Percentiles rank a stretch among this genome's conserved stretches.
These are phyloP conservation scores for Crossaster papposus DNA, from an alignment of 53 echinoderm and acorn worm genomes.

Conservation along the genomic window DNA sequence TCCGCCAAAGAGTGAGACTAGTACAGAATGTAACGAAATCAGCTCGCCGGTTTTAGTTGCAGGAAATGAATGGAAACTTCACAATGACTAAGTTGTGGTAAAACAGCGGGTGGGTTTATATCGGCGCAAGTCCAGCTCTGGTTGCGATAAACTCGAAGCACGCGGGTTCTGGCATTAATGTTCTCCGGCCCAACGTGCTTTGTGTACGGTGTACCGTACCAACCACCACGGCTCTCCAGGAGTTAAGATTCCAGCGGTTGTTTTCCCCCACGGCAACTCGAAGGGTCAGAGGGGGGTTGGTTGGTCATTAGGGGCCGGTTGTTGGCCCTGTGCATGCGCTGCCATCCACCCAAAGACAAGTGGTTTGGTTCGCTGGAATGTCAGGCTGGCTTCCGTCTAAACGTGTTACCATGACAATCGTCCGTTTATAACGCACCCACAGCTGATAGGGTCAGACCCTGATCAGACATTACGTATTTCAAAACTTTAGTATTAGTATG, in stretches of 20 bases:
- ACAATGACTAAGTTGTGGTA: constrained; percentile 30
- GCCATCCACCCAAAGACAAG: constrained; percentile 30
- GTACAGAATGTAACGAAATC: background rate
- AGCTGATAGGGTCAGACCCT: constrained; percentile 46
- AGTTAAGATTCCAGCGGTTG: constrained; percentile 30
- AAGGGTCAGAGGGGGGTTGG: constrained; percentile 39
- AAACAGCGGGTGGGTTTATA: constrained; percentile 13
- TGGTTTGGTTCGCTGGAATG: constrained; percentile 29
- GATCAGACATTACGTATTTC: constrained; percentile 24
- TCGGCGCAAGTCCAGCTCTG: background rate
- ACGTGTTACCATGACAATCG: constrained; percentile 23
- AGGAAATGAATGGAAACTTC: background rate
- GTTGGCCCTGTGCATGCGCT: constrained; percentile 45
- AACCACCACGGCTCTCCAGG: constrained; percentile 26
- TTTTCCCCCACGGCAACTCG: constrained; percentile 34
- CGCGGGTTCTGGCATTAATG: constrained; percentile 23
- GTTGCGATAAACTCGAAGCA: background rate
- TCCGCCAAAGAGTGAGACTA: background rate
- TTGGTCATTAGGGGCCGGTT: constrained; percentile 51
- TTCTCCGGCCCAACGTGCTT: background rate
- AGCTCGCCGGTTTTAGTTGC: background rate
- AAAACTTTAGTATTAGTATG: constrained; percentile 29
- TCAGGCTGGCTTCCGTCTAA: background rate
- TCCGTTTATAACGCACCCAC: constrained; percentile 9
- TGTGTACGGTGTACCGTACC: background rate